These are phyloP conservation scores for Bergia puertoricense DNA, from an alignment of 92 coral and sea anemone genomes.

Conservation along the genomic window DNA sequence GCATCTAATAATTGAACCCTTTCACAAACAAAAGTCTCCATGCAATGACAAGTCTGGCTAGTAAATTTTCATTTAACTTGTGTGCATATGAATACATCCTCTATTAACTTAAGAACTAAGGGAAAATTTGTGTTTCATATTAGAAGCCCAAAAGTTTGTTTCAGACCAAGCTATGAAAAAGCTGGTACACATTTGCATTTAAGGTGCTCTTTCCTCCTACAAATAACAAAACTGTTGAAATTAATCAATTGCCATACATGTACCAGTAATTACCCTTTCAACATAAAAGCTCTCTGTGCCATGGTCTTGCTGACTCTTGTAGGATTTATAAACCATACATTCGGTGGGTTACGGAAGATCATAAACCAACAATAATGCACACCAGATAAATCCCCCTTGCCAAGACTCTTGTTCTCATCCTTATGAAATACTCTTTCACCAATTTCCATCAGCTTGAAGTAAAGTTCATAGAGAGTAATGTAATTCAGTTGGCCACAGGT, in stretches of 20 bases:
- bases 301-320: constrained; percentile 31
- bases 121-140: no score
- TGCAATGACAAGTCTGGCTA: no score
- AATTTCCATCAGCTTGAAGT: constrained; percentile 25
- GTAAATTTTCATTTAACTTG: no score
- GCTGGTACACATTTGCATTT: no score
- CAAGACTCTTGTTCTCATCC: constrained; percentile 8
- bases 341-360: constrained; percentile 25
- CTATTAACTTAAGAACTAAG: no score
- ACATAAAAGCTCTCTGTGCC: constrained; percentile 29
- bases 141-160: no score
- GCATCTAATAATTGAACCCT: no score
- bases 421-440: constrained; percentile 14
- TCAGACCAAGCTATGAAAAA: no score
- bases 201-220: no score
- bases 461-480: constrained; percentile 16
- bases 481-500: constrained; percentile 29
- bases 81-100: no score
- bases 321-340: constrained; percentile 42
- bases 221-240: background rate
- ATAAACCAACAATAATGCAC: constrained; percentile 39
- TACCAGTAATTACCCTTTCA: constrained; percentile 9
- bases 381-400: constrained; percentile 19
- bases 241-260: background rate
- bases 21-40: no score